Base-by-base conservation (phyloP, 2,888 invertebrate species). In the Balanococcus diminutus region DNA sequence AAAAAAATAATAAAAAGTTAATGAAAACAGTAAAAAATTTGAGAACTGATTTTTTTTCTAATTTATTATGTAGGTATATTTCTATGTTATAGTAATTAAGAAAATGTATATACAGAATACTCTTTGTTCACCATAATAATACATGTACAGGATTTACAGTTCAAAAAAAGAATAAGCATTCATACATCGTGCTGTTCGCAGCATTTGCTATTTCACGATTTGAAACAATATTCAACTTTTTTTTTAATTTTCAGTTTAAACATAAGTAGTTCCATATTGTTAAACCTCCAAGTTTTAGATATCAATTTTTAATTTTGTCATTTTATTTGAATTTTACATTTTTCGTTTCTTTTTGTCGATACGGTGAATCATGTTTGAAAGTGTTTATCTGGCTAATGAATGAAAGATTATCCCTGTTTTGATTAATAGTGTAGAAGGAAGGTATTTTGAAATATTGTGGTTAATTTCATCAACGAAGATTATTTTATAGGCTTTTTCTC, bases 1-100 rank as follows among this genome's bases (percentile, higher is more conserved):
- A 84, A 72, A 19, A 84, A 84, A 72, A 82, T 46, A 1, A 28
- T 22, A 31, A 83, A 83, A 61, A 42, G 31, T 56, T 61, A 84
- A 5, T 22, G 67, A 81, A 81, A 79, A 25, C 51, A 51, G 67
- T 32, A 81, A 82, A 56, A 79, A 42, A 42, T 75, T 79, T 81
- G 81, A 42, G 86, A 86, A 86, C 81, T 86, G 86, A 86, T 81
- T 86, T 86, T 81, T 22, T 81, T 81, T 42, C 31, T 46, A 81
- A 81, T 86, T 81, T 28, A 83, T 86, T 46, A 84, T 28, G 39
- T 84, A 84, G 72, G 67, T 39, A 36, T 84, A 72, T 72, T 72
- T 84, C 84, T 72, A 84, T 72, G 72, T 84, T 72, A 22, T 84
- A 84, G 25, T 39, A 22, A 72, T 84, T 84, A 84, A 84, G 84